phyloP scores from a whole-genome alignment of 2,797 vertebrate genomes.

The Poeciliopsis turneri region DNA sequence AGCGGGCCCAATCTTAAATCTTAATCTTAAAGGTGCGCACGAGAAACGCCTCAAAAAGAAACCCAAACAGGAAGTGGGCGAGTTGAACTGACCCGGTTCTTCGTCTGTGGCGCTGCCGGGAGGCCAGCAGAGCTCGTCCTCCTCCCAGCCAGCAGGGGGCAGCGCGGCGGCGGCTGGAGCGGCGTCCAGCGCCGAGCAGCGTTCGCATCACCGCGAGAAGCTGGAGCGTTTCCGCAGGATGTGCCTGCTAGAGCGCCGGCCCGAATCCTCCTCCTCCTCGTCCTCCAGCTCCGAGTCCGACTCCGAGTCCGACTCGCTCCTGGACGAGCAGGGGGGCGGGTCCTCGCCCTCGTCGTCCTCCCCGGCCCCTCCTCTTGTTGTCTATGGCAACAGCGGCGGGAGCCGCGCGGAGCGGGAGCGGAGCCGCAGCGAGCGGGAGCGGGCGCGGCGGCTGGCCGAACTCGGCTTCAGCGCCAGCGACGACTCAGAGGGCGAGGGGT shows the following conservation, averaged over 20 bases:
- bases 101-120: conserved; percentile 49
- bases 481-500: conserved; percentile 79
- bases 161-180: conserved; percentile 29
- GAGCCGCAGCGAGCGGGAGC: conserved; percentile 59
- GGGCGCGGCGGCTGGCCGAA: conserved; percentile 76
- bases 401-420: conserved; percentile 54
- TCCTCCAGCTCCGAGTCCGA: conserved; percentile 87
- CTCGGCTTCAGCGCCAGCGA: conserved; percentile 86
- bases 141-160: conserved; percentile 36
- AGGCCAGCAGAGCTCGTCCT: conserved; percentile 48
- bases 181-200: conserved; percentile 77
- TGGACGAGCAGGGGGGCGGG: conserved; percentile 56
- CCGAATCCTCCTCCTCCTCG: conserved; percentile 87
- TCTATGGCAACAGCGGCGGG: conserved; percentile 64
- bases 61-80: conserved; percentile 81
- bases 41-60: conserved; percentile 92
- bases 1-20: too few species aligned
- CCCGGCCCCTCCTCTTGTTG: conserved; percentile 45
- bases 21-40: conserved; percentile 87
- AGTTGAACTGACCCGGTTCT: conserved; percentile 73
- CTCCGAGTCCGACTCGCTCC: conserved; percentile 80
- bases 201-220: conserved; percentile 89
- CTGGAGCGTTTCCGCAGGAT: conserved; percentile 92
- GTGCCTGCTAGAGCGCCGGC: conserved; percentile 89
- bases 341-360: conserved; percentile 66